phyloP scores from a whole-genome alignment of 2,113 vertebrate species.

The Pangasianodon gigas region DNA sequence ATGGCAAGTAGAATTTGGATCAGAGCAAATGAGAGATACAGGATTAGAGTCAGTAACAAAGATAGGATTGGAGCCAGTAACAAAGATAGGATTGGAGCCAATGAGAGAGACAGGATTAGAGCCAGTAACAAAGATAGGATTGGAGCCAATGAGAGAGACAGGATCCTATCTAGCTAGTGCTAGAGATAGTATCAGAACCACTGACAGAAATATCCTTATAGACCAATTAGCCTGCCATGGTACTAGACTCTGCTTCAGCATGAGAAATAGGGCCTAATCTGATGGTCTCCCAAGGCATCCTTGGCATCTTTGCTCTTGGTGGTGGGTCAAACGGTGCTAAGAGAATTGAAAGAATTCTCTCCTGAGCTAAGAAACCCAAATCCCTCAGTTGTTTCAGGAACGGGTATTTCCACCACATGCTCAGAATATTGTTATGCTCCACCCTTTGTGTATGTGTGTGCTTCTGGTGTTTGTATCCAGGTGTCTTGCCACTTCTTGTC shows the following conservation, averaged over 20 bases:
- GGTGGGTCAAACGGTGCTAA: neutral
- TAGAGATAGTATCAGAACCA: neutral
- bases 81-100: neutral
- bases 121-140: neutral
- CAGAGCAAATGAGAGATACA: neutral
- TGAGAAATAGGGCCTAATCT: neutral
- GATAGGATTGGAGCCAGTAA: neutral
- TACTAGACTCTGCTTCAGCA: neutral
- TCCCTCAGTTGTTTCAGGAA: neutral
- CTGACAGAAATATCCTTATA: neutral
- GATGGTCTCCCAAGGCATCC: neutral
- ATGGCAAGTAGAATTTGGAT: neutral
- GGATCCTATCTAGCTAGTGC: conserved; percentile 1
- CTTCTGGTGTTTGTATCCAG: neutral
- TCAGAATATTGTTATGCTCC: neutral
- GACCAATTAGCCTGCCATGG: neutral
- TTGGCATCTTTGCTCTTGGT: neutral
- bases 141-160: neutral
- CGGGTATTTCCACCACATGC: neutral
- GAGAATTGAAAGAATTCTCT: neutral
- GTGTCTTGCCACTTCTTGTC: neutral
- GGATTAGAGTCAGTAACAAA: neutral
- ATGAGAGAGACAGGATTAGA: neutral
- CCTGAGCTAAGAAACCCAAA: neutral
- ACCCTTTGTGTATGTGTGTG: neutral